Conservation (phyloP, 2,888 invertebrate species). For the Chrysolina haemoptera region DNA sequence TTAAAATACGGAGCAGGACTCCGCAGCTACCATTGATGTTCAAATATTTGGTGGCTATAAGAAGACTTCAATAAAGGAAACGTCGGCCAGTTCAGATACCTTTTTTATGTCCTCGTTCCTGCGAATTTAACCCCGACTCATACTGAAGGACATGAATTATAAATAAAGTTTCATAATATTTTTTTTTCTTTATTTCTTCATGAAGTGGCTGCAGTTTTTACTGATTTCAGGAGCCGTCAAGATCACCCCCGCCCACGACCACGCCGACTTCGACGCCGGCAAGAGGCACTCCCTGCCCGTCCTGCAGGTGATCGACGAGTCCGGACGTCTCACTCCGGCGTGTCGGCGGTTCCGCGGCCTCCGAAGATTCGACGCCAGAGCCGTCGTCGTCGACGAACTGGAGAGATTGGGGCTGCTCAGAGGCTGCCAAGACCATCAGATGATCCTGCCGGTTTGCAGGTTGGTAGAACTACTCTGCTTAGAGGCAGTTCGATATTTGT, state of each 20-base stretch:
- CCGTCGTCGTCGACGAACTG: conserved; percentile 83
- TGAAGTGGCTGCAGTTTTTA: not conserved
- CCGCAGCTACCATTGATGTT: too few species aligned
- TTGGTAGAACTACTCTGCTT: conserved; percentile 25
- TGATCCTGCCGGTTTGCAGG: conserved; percentile 93
- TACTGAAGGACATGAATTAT: too few species aligned
- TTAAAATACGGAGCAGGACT: too few species aligned
- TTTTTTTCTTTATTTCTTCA: too few species aligned
- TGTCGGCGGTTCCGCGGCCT: conserved; percentile 86
- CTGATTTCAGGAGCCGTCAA: conserved; percentile 94
- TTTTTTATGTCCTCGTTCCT: too few species aligned
- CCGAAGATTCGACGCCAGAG: conserved; percentile 92
- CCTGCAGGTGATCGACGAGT: conserved; percentile 92
- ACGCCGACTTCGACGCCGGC: conserved; percentile 96
- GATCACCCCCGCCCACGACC: conserved; percentile 98
- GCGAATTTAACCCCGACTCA: too few species aligned
- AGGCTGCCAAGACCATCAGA: conserved; percentile 84
- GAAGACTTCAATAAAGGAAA: too few species aligned
- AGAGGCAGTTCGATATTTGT: not conserved
- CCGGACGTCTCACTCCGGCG: conserved; percentile 86
- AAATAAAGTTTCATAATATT: too few species aligned
- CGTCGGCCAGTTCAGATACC: too few species aligned
- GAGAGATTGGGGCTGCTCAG: conserved; percentile 76
- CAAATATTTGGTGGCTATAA: too few species aligned
- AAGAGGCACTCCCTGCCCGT: conserved; percentile 89